Evolutionary conservation across 2,797 vertebrate genomes (phyloP).

Genomic region (Anniella stebbinsi): DNA sequence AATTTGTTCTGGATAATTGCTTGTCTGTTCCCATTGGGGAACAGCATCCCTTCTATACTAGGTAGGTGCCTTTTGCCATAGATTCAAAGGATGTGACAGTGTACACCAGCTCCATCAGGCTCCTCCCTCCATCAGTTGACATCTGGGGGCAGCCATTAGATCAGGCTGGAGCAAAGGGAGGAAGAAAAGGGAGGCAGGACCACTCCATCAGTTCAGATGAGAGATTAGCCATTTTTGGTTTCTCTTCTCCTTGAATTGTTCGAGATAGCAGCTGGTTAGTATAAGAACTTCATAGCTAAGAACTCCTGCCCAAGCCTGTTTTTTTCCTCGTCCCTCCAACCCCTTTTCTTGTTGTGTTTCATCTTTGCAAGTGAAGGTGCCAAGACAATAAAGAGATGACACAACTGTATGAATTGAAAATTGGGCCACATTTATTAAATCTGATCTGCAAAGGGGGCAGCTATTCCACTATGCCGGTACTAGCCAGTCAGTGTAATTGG

Average conservation of each 20-base stretch:
- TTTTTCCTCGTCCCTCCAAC: no score
- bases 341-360: background rate
- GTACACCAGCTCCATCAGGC: no score
- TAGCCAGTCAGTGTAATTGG: no score
- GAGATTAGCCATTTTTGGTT: no score
- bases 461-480: no score
- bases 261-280: background rate
- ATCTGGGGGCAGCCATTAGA: background rate
- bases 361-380: no score
- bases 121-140: background rate
- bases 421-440: no score
- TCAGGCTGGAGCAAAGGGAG: background rate
- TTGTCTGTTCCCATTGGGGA: conserved; percentile 57
- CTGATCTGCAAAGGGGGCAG: no score
- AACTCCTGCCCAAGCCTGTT: background rate
- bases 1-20: conserved; percentile 77
- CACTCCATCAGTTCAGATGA: background rate
- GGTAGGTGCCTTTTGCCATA: conserved; percentile 44
- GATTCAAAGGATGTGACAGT: conserved; percentile 21
- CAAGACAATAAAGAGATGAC: no score
- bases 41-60: conserved; percentile 8
- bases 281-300: background rate
- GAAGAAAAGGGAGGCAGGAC: background rate
- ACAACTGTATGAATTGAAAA: no score
- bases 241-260: background rate